These are phyloP conservation scores for Vanacampus margaritifer DNA, from an alignment of 2,113 vertebrate species.

Conservation along the genomic window DNA sequence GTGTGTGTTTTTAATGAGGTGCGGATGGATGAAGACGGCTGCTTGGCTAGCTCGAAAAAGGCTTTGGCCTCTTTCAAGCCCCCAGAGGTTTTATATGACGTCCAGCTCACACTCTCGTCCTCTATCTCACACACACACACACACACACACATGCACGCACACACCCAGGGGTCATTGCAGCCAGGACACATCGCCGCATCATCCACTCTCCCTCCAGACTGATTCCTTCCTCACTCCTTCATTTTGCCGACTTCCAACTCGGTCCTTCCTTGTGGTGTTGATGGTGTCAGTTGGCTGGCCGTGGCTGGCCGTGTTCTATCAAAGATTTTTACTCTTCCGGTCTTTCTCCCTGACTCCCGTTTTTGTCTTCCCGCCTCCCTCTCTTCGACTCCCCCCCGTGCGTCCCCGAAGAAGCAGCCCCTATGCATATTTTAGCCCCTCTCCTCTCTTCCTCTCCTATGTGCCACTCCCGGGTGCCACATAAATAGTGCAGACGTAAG, in stretches of 20 bases:
- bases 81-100: conserved; percentile 53
- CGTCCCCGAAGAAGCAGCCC: conserved; percentile 70
- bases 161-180: conserved; percentile 48
- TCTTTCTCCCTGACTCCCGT: conserved; percentile 33
- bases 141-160: conserved; percentile 18
- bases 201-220: conserved; percentile 46
- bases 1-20: conserved; percentile 61
- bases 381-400: conserved; percentile 50
- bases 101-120: conserved; percentile 34
- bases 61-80: conserved; percentile 56
- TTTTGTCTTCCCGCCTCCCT: conserved; percentile 36
- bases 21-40: conserved; percentile 62
- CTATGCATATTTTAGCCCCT: conserved; percentile 76
- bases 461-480: conserved; percentile 71
- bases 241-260: conserved; percentile 24
- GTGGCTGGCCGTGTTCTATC: conserved; percentile 21
- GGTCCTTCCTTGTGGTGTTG: conserved; percentile 8
- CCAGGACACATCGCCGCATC: conserved; percentile 57
- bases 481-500: conserved; percentile 83
- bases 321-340: conserved; percentile 18
- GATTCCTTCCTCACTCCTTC: conserved; percentile 36
- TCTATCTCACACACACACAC: conserved; percentile 16
- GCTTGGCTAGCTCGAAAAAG: conserved; percentile 55
- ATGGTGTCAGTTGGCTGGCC: conserved; percentile 7
- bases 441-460: conserved; percentile 68